These are phyloP conservation scores for Aptenodytes forsteri DNA, from an alignment of 2,113 vertebrate species.

Conservation along the genomic window DNA sequence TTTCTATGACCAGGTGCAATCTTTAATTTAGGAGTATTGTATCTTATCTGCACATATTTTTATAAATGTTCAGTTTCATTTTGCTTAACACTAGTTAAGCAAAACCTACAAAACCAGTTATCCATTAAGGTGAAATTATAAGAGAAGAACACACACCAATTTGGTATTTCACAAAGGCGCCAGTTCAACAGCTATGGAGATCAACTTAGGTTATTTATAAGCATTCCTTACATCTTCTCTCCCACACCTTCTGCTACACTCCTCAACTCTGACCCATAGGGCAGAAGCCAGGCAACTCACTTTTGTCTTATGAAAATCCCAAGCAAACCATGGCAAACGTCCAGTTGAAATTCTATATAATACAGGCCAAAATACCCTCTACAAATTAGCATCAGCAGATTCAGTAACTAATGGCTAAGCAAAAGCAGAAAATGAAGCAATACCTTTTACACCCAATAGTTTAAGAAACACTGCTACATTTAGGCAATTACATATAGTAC, in stretches of 20 bases:
- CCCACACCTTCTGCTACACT: neutral
- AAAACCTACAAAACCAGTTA: neutral
- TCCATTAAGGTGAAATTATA: neutral
- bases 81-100: neutral
- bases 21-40: neutral
- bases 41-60: neutral
- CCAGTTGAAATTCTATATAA: neutral
- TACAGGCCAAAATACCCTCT: neutral
- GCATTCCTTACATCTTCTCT: neutral
- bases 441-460: neutral
- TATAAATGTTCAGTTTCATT: neutral
- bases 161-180: neutral
- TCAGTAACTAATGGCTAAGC: neutral
- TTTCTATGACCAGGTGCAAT: neutral
- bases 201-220: neutral
- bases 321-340: neutral
- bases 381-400: rapidly evolving
- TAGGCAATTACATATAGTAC: neutral
- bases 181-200: neutral
- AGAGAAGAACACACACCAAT: neutral
- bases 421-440: neutral
- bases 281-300: neutral
- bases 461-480: neutral
- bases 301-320: neutral
- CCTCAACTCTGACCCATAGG: neutral